phyloP scores from a whole-genome alignment of 2,797 vertebrate species.

The Hemibagrus guttatus region DNA sequence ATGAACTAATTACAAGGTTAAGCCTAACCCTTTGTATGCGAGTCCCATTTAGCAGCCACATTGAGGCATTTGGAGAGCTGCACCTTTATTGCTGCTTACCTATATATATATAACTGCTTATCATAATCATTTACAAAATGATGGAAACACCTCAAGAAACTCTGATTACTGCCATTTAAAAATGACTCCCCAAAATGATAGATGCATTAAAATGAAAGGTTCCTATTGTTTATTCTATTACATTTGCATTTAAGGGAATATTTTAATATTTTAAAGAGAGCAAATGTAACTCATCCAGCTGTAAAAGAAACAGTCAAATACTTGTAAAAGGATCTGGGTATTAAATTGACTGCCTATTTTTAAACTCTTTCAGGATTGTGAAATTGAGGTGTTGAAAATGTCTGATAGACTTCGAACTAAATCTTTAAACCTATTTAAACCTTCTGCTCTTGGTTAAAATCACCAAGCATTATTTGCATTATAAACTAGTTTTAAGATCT shows the following conservation, averaged over 20 bases:
- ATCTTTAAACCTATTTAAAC: background rate
- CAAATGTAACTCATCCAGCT: background rate
- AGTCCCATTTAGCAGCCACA: slow-evolving; percentile 7
- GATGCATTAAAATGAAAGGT: background rate
- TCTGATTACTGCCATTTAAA: background rate
- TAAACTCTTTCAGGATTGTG: background rate
- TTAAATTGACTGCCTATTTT: background rate
- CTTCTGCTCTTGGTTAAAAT: background rate
- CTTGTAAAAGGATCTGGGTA: background rate
- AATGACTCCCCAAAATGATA: background rate
- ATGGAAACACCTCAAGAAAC: slow-evolving; percentile 1
- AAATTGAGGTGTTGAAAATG: background rate
- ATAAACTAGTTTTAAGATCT: background rate
- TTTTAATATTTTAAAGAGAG: background rate
- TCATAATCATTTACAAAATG: slow-evolving; percentile 1
- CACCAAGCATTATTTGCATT: background rate
- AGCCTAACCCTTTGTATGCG: background rate
- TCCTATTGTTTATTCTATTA: background rate
- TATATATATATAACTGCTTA: slow-evolving; percentile 5
- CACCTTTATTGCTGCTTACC: slow-evolving; percentile 1
- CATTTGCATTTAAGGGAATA: background rate
- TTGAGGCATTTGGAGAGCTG: slow-evolving; percentile 1
- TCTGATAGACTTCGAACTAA: background rate
- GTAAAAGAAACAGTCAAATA: background rate
- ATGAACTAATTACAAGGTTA: background rate